A percentile compares a stretch with the other conserved stretches of the same genome.
Conservation (phyloP, 2,888 invertebrate species). For the Emmelina monodactyla region DNA sequence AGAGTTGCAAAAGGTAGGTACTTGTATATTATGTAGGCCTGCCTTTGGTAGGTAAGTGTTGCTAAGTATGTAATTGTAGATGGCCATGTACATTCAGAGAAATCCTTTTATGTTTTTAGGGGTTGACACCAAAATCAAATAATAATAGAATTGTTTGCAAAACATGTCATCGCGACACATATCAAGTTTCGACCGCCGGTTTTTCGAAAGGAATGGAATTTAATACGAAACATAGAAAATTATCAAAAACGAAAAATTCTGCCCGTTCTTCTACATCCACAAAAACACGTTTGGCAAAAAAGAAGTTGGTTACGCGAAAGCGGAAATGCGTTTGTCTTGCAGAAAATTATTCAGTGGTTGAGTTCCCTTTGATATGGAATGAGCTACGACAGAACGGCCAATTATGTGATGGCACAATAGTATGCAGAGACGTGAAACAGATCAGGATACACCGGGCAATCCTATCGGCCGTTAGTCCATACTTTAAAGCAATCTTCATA, state of each 20-base stretch:
- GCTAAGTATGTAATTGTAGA: too few species aligned
- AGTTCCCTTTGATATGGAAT: conserved; percentile 74
- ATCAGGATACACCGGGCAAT: conserved; percentile 75
- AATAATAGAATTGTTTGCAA: too few species aligned
- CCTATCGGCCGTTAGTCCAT: conserved; percentile 75
- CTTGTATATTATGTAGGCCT: too few species aligned
- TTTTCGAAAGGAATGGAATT: conserved; percentile 65
- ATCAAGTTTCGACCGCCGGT: conserved; percentile 62
- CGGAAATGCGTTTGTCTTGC: conserved; percentile 70
- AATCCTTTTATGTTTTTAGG: too few species aligned
- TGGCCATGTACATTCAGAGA: too few species aligned
- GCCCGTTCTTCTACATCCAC: conserved; percentile 50
- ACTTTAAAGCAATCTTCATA: conserved; percentile 76
- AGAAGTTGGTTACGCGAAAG: conserved; percentile 49
- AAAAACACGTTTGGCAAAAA: conserved; percentile 51
- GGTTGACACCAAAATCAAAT: too few species aligned
- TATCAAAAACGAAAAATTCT: conserved; percentile 62
- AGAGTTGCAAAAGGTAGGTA: too few species aligned
- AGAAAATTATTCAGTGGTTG: conserved; percentile 65
- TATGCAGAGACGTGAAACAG: conserved; percentile 67
- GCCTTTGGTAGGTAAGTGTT: too few species aligned
- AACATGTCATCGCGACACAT: conserved; percentile 58
- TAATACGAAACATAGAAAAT: conserved; percentile 64
- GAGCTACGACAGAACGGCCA: conserved; percentile 71
- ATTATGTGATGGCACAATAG: conserved; percentile 75